Percentiles rank a stretch among this genome's conserved stretches.
These are phyloP conservation scores for Pachliopta kotzebuea DNA, from an alignment of 2,888 invertebrate species.

Conservation along the genomic window DNA sequence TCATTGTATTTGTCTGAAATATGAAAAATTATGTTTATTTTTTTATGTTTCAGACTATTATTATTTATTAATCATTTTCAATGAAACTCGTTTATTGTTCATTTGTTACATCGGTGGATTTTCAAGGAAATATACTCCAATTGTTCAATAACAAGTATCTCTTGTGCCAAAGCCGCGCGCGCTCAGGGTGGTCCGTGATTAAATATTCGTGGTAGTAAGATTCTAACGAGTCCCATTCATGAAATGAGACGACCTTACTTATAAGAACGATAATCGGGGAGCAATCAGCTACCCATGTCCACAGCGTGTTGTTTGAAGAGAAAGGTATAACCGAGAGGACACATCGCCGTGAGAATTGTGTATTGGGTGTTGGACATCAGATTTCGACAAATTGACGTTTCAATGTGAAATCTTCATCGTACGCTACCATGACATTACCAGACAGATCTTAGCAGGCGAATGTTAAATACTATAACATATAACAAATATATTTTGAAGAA, in stretches of 20 bases:
- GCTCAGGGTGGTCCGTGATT: slow-evolving; percentile 26
- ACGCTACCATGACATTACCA: not conserved
- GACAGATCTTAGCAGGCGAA: too few relatives aligned
- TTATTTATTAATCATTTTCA: not conserved
- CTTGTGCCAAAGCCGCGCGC: not conserved
- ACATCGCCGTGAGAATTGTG: slow-evolving; percentile 59
- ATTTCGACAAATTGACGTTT: slow-evolving; percentile 68
- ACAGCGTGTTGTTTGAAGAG: slow-evolving; percentile 54
- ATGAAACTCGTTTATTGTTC: not conserved
- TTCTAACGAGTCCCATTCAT: slow-evolving; percentile 28
- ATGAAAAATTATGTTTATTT: too few relatives aligned
- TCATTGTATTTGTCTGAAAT: too few relatives aligned
- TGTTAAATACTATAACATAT: too few relatives aligned
- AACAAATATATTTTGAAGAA: too few relatives aligned
- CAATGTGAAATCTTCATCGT: slow-evolving; percentile 54
- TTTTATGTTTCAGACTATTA: too few relatives aligned
- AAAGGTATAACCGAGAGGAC: slow-evolving; percentile 44
- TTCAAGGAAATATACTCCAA: not conserved
- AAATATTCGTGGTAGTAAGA: slow-evolving; percentile 22
- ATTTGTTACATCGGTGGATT: not conserved
- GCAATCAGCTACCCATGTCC: slow-evolving; percentile 38
- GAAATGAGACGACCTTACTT: slow-evolving; percentile 3
- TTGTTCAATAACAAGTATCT: slow-evolving; percentile 7
- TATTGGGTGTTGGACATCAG: slow-evolving; percentile 36
- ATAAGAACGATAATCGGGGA: slow-evolving; percentile 11